Base-by-base conservation (phyloP, 2,113 vertebrate species). In the Suricata suricatta region DNA sequence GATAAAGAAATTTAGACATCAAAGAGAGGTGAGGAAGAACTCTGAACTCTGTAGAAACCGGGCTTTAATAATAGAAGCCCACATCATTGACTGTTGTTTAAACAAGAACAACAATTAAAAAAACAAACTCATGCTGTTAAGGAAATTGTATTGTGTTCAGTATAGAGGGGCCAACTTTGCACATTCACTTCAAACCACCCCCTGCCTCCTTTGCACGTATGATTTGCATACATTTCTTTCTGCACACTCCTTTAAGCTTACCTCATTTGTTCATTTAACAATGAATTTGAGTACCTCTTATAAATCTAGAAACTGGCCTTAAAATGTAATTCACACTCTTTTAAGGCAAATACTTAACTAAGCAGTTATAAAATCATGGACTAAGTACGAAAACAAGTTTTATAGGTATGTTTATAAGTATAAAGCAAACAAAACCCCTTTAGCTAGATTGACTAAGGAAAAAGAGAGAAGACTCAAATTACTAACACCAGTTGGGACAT, bases 21-120 rank as follows among this genome's bases (percentile, higher is more conserved):
- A 96, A 96, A 94, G 80, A 81, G 27, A 64, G 76, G 74, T 63
- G 29, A 97, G 88, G 60, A 93, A 93, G 60, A 94, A 84, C 57
- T 31, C 52, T 93, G 87, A 91, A 52, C 47, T 91, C 13, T 71
- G 31, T 66, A 90, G 31, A 82, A 96, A 90, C 29, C 15, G 64
- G 12, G 7, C 12, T 72, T 82, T 96, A 83, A 90, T 77, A 96
- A 93, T 87, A 97, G 63, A 95, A 85, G 52, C 71, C 13, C 29
- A 80, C 27, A 23, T 63, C 74, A 93, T 52, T 64, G 52, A 69
- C 38, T 84, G 23, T 82, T 93, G 69, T 91, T 68, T 82, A 68
- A 97, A 92, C 72, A 44, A 66, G 50, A 85, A 41, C 38, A 90
- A 85, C 27, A 76, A 77, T 50, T 50, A 27, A 66, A 64, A 54